Evolutionary conservation across 2,888 invertebrate species (phyloP), one percentile per base, ranked within the genome.

Genomic region (Agonopterix subpropinquella): DNA sequence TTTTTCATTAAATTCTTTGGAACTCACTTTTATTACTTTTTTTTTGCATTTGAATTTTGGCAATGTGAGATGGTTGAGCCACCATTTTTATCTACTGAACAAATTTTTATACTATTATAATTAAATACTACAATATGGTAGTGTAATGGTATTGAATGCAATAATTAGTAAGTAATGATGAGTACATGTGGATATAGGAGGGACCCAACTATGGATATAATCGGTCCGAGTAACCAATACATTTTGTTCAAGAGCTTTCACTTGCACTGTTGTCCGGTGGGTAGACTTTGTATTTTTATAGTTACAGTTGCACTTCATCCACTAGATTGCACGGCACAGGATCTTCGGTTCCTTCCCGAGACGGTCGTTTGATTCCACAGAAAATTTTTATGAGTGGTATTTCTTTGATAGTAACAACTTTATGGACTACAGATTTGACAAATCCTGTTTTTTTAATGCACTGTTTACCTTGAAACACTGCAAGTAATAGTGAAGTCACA

Each of bases 1-100:
- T 74, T 71, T 67, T 70, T 75, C 65, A 70, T 67, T 65, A 61
- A 73, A 64, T 28, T 86, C 85, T 86, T 86, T 86, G 86, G 85
- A 78, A 80, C 76, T 74, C 77, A 65, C 7, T 28, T 28, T 28
- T 28, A 28, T 28, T 28, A 1, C 7, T 7, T 28, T 28, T 28
- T 4, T 28, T 28, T 28, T 73, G 74, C 70, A 73, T 73, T 69
- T 70, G 75, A 75, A 77, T 76, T 78, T 80, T 80, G 82, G 79
- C 79, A 75, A 80, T 75, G 67, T 62, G 59, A 66, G 62, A 70
- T 73, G 68, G 68, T 71, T 59, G 47, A 70, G 75, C 78, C 75
- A 71, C 67, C 70, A 69, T 65, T 70, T 69, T 65, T 60, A 67
- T 64, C 67, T 68, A 75, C 67, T 64, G 70, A 70, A 70, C 61